Percentiles rank a stretch among this genome's conserved stretches.
Evolutionary conservation across 2,113 vertebrate genomes (phyloP).

Genomic region (Tetraodon nigroviridis): DNA sequence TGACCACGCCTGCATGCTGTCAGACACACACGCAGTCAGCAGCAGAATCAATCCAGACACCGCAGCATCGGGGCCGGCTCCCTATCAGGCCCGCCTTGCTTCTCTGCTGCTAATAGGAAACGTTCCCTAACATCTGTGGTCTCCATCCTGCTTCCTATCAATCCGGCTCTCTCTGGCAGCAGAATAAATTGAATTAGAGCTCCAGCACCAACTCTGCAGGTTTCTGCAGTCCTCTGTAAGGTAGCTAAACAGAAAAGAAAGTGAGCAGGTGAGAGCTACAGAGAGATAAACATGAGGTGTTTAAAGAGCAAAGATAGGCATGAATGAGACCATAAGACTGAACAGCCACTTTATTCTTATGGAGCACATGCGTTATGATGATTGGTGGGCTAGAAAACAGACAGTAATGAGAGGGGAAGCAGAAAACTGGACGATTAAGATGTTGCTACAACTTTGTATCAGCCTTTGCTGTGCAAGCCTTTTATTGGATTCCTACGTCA

Average conservation of each 20-base stretch:
- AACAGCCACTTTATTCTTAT: neutral
- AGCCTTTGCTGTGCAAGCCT: too few species aligned
- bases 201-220: constrained; percentile 58
- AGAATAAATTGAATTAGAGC: constrained; percentile 70
- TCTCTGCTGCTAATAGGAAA: constrained; percentile 55
- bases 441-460: too few species aligned
- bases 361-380: neutral
- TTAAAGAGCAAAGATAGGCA: constrained; percentile 24
- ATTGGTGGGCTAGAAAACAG: too few species aligned
- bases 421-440: too few species aligned
- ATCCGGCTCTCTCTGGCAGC: constrained; percentile 24
- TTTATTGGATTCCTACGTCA: too few species aligned
- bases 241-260: constrained; percentile 47
- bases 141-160: constrained; percentile 31
- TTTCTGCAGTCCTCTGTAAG: constrained; percentile 58
- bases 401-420: too few species aligned
- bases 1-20: neutral
- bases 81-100: constrained; percentile 30
- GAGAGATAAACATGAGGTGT: constrained; percentile 48
- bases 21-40: constrained; percentile 3
- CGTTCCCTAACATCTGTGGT: constrained; percentile 58
- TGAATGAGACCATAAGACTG: neutral
- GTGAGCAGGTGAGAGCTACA: constrained; percentile 22
- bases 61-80: constrained; percentile 29
- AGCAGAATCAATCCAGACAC: constrained; percentile 44